These are phyloP conservation scores for Spodoptera litura DNA, from an alignment of 1,140 invertebrate species.

Conservation along the genomic window DNA sequence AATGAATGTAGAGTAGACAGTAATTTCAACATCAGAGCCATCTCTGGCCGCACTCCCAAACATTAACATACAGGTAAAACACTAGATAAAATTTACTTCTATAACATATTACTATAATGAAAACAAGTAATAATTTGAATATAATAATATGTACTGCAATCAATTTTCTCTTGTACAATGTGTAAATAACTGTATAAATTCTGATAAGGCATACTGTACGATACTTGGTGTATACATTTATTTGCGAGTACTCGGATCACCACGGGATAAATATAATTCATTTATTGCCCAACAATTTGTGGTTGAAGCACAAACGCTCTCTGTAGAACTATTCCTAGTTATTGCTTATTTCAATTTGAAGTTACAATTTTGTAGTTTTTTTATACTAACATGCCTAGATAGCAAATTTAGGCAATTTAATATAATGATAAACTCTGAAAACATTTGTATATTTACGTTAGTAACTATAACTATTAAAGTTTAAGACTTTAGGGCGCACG, in stretches of 20 bases:
- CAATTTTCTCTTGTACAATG: conserved; percentile 26
- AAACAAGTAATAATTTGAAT: conserved; percentile 37
- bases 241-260: conserved; percentile 4
- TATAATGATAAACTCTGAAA: background rate
- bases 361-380: background rate
- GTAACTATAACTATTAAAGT: no score
- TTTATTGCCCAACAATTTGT: conserved; percentile 15
- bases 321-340: conserved; percentile 16
- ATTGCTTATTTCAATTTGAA: conserved; percentile 15
- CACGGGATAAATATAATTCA: background rate
- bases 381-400: background rate
- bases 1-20: no score
- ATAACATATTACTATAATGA: conserved; percentile 32
- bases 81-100: conserved; percentile 34
- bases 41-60: conserved; percentile 25
- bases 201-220: conserved; percentile 26
- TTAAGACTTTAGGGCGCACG: background rate
- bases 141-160: conserved; percentile 37
- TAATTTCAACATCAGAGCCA: background rate
- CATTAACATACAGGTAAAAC: conserved; percentile 13
- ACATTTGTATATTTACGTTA: background rate
- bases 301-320: background rate
- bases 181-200: conserved; percentile 35
- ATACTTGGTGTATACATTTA: background rate
- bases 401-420: background rate